Evolutionary conservation across 37 sponge, comb jelly and placozoan genomes (phyloP), one percentile per base, ranked within the genome.

Genomic region (Dysidea cf. avara): DNA sequence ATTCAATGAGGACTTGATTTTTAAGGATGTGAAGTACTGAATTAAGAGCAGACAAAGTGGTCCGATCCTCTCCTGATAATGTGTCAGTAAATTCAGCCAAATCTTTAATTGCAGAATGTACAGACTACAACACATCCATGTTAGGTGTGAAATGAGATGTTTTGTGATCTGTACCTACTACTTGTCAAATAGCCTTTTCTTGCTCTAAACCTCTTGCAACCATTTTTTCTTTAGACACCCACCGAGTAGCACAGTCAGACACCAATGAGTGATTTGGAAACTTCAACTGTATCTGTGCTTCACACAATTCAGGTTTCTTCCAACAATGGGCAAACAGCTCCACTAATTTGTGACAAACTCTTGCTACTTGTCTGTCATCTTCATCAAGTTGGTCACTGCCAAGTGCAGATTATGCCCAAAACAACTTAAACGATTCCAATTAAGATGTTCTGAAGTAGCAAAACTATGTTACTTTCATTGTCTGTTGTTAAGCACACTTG

Each of bases 391-490:
- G 21, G 56, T 66, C 9, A 67, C 39, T 0, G 68, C 69, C 17
- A 66, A 3, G 24, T 78, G 68, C 47, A 78, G 43, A 39, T 78
- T 78, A 31, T 78, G 61, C 6, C 79, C 68, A 12, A 78, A 78
- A 48, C 79, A 78, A 47, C 46, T 55, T 14, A 67, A 38, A 14
- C 40, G 57, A 3, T 39, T 37, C 68, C 78, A 64, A 55, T 53
- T 17, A 17, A 78, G 79, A 0, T 9, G 34, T 1, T 52, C n/a
- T n/a, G n/a, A 16, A 35, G 68, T 34, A 56, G 79, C 68, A 54
- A 37, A 40, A 66, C 53, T 18, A 78, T 2, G 32, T 67, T 78
- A 0, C 59, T 33, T 31, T 30, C 68, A 78, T 56, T 78, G 37
- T 75, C 64, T 4, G 63, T 61, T 28, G 79, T 78, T 5, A 67